Base-by-base conservation (phyloP, 2,113 vertebrate genomes). In the Nothobranchius furzeri region DNA sequence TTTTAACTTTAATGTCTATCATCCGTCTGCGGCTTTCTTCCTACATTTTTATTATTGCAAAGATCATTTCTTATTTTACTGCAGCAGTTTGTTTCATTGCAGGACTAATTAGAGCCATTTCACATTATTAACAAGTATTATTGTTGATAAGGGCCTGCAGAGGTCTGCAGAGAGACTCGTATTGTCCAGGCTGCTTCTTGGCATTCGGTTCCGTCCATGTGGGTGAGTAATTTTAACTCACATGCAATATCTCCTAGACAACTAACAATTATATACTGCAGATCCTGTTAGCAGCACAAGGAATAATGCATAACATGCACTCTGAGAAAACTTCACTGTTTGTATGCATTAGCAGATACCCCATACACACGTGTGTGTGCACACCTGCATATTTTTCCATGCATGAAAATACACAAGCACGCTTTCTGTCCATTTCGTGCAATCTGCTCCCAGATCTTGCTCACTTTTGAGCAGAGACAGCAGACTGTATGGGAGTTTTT, bases 161-260 rank as follows among this genome's bases (percentile, higher is more conserved):
- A 85, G 87, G 83, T 88, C 86, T 89, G 73, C 78, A 61, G 84
- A 91, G 86, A 90, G 82, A 64, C 71, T 77, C 46, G 65, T 79
- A 78, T 87, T 88, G 89, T 91, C 88, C 86, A 85, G 85, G 74
- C 87, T 86, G 84, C 87, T 88, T 80, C 87, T 89, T 88, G 86
- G 87, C 88, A 81, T 70, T 42, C 82, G 75, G 52, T 75, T 68
- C 73, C 70, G 76, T 89, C 85, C 86, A 85, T 86, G 86, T 85
- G 84, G 84, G 84, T 87, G 86, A 86, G 85, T 88, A 87, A 88
- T 83, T 88, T 68, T 77, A 71, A 53, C 78, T 80, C 78, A 76
- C 74, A 76, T 62, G 70, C 67, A 87, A 81, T 77, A 68, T 86
- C 84, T 88, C 88, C 88, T 89, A 87, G 88, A 91, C 84, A 89